Conservation (phyloP, 2,888 invertebrate genomes). For the Heliconius ismenius region DNA sequence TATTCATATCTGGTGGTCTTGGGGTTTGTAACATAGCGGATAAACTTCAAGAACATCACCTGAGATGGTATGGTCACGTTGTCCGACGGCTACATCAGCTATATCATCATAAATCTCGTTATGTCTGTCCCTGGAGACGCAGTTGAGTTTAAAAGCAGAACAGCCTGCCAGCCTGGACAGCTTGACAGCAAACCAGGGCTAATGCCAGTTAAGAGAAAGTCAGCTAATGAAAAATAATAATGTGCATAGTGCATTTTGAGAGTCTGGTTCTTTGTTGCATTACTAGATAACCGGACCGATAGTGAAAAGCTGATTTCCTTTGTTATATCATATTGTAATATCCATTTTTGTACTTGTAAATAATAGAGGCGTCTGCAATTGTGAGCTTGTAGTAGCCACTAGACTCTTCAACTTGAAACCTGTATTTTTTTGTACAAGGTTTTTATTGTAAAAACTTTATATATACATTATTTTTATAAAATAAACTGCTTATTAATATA, state of each 20-base stretch:
- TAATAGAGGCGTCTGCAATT: slow-evolving; percentile 37
- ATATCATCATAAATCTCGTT: no score
- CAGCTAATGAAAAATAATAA: slow-evolving; percentile 62
- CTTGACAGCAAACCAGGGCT: neutral
- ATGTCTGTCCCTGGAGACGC: no score
- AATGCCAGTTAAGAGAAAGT: slow-evolving; percentile 43
- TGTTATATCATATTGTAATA: slow-evolving; percentile 53
- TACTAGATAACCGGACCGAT: slow-evolving; percentile 69
- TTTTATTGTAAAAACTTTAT: neutral
- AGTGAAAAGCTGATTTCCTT: slow-evolving; percentile 67
- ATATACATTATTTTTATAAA: neutral
- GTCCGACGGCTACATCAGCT: neutral
- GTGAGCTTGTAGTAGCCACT: slow-evolving; percentile 30
- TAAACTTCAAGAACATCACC: neutral
- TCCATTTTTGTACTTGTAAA: slow-evolving; percentile 39
- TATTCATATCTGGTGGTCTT: neutral
- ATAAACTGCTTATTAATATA: neutral
- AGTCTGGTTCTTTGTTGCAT: slow-evolving; percentile 65
- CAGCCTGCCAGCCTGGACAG: no score
- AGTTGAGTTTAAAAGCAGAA: no score
- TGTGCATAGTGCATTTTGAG: slow-evolving; percentile 47
- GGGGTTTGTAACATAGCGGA: no score
- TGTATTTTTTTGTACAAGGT: neutral
- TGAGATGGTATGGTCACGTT: neutral
- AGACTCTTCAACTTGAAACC: neutral